Percentiles rank a stretch among this genome's conserved stretches.
These are phyloP conservation scores for Apostichopus japonicus DNA, from an alignment of 35 echinoderm and acorn worm species.

Conservation along the genomic window DNA sequence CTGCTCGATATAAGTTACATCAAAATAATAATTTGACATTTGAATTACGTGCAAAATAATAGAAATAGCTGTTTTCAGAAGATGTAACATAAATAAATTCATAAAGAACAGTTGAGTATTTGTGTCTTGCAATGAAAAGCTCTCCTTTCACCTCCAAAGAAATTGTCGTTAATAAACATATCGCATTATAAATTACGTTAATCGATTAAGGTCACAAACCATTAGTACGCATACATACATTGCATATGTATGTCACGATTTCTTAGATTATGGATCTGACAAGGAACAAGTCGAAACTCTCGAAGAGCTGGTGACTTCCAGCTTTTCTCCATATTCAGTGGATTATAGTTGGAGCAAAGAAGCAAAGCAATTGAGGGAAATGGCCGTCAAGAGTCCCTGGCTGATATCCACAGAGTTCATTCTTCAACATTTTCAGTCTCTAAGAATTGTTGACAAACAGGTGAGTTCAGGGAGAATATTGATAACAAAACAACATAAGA, in stretches of 20 bases:
- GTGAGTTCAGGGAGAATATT: slow-evolving; percentile 54
- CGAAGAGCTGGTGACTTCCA: slow-evolving; percentile 87
- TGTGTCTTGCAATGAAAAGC: not conserved
- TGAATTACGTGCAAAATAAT: no score
- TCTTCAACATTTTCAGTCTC: slow-evolving; percentile 84
- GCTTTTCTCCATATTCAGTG: slow-evolving; percentile 90
- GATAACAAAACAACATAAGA: not conserved
- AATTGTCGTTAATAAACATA: no score
- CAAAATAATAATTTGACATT: no score
- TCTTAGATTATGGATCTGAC: slow-evolving; percentile 81
- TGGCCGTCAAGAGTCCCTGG: slow-evolving; percentile 96
- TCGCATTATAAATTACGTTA: no score
- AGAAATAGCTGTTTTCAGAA: not conserved
- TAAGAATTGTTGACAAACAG: slow-evolving; percentile 88
- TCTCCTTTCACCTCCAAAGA: no score
- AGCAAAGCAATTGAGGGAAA: slow-evolving; percentile 81
- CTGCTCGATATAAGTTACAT: no score
- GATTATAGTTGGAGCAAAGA: slow-evolving; percentile 97
- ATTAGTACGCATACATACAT: no score
- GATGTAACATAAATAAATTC: not conserved
- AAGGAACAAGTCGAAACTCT: slow-evolving; percentile 83
- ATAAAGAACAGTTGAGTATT: not conserved
- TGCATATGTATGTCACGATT: not conserved
- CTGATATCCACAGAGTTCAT: slow-evolving; percentile 86
- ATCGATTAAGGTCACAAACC: no score